Base-by-base conservation (phyloP, 2,888 invertebrate genomes). In the Phortica magna region DNA sequence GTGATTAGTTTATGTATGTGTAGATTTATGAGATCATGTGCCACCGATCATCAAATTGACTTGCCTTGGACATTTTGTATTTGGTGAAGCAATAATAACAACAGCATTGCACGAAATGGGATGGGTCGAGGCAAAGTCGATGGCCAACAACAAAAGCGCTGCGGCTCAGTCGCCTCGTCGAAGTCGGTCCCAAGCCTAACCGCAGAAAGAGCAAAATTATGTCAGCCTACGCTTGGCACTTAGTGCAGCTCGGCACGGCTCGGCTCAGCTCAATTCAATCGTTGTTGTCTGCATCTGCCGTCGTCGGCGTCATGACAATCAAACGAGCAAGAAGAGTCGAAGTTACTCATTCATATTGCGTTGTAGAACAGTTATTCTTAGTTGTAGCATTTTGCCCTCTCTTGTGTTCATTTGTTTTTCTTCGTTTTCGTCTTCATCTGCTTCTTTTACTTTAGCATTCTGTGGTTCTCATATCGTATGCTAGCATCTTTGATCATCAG, bases 1-100 rank as follows among this genome's bases (percentile, higher is more conserved):
- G 41, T 67, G 42, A 67, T 55, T 71, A 71, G 48, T 48, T 48
- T 48, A 9, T 48, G 53, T 70, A 22, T 31, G 12, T 71, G 22
- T 71, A 71, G 70, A 71, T 71, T 71, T 71, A 71, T 71, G 53
- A 55, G 70, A 71, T 71, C 70, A 71, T 71, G 53, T 55, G 70
- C 70, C 70, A 71, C 70, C 53, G 70, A 53, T 53, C 70, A 14
- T 53, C 17, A 53, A 71, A 55, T 71, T 71, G 39, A 55, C 70
- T 71, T 55, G 53, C 70, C 70, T 55, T 55, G 70, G 70, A 53
- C 70, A 71, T 55, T 10, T 67, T 67, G 31, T 67, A 42, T 67
- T 67, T 67, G 42, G 67, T 67, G 19, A 67, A 39, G 17, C 67
- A 14, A 67, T 42, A 67, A 67, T 42, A 42, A 42, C 67, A 67